phyloP scores from a whole-genome alignment of 2,888 invertebrate genomes.

The Xestia sexstrigata region DNA sequence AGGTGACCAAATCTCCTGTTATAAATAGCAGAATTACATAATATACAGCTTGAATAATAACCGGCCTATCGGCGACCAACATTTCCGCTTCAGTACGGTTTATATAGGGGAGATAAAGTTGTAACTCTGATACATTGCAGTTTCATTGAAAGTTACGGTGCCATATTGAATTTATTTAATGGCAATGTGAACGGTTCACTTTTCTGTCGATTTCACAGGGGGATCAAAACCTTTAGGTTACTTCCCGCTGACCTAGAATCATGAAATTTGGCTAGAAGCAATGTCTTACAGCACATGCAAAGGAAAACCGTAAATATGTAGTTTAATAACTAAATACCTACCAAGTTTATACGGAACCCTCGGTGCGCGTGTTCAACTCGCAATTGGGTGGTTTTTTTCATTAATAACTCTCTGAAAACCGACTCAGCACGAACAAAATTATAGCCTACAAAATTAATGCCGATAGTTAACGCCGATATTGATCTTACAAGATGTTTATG shows the following conservation, averaged over 20 bases:
- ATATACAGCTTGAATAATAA: constrained; percentile 40
- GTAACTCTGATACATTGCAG: constrained; percentile 2
- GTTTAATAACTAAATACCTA: no score
- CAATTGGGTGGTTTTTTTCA: constrained; percentile 10
- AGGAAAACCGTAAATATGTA: no score
- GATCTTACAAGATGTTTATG: constrained; percentile 62
- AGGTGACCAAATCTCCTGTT: constrained; percentile 38
- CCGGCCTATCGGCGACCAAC: constrained; percentile 36
- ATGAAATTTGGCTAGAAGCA: no score
- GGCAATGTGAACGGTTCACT: neutral
- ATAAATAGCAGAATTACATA: constrained; percentile 47
- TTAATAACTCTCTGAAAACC: constrained; percentile 26
- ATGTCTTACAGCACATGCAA: no score
- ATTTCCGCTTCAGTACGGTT: constrained; percentile 36
- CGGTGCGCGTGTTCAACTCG: no score
- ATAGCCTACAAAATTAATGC: constrained; percentile 49
- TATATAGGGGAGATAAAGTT: constrained; percentile 30
- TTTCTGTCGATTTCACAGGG: neutral
- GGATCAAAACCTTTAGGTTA: no score
- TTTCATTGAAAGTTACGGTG: constrained; percentile 18
- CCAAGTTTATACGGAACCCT: no score
- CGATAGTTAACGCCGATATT: constrained; percentile 53
- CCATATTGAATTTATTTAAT: neutral
- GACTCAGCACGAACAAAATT: constrained; percentile 14
- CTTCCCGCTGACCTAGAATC: no score